A percentile compares a stretch with the other conserved stretches of the same genome.
Evolutionary conservation across 1,140 invertebrate genomes (phyloP).

Genomic region (Varroa destructor): DNA sequence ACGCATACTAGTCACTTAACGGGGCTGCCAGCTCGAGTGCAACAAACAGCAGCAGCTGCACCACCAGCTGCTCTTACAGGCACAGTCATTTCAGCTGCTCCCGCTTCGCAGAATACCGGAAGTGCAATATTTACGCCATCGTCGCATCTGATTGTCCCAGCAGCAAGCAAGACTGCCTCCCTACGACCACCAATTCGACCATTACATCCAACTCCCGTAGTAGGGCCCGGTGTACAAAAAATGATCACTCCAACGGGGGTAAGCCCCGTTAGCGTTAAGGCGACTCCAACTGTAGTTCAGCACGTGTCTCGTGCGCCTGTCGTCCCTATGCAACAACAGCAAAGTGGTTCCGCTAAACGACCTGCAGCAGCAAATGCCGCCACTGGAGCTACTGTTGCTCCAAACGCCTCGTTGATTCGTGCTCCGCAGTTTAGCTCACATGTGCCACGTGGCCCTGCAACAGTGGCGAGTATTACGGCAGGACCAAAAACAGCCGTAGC

Average conservation of each 20-base stretch:
- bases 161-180: background rate
- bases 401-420: slow-evolving; percentile 33
- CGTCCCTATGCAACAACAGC: background rate
- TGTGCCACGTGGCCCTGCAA: slow-evolving; percentile 41
- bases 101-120: background rate
- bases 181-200: slow-evolving; percentile 24
- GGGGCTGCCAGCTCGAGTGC: too few relatives aligned
- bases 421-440: slow-evolving; percentile 33
- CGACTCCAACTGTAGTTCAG: slow-evolving; percentile 27
- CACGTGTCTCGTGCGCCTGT: slow-evolving; percentile 9
- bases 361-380: background rate
- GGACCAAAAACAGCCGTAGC: slow-evolving; percentile 44
- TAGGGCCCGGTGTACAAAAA: slow-evolving; percentile 4
- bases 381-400: slow-evolving; percentile 27
- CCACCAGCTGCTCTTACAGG: too few relatives aligned
- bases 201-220: slow-evolving; percentile 20
- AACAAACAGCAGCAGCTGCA: too few relatives aligned
- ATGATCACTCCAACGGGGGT: background rate
- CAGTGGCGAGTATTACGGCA: slow-evolving; percentile 45
- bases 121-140: slow-evolving; percentile 2
- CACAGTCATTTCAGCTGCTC: slow-evolving; percentile 13
- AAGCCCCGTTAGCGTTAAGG: background rate
- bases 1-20: too few relatives aligned
- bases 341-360: too few relatives aligned
- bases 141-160: slow-evolving; percentile 18